These are phyloP conservation scores for Capromys pilorides DNA, from an alignment of 2,797 vertebrate genomes.

Conservation along the genomic window DNA sequence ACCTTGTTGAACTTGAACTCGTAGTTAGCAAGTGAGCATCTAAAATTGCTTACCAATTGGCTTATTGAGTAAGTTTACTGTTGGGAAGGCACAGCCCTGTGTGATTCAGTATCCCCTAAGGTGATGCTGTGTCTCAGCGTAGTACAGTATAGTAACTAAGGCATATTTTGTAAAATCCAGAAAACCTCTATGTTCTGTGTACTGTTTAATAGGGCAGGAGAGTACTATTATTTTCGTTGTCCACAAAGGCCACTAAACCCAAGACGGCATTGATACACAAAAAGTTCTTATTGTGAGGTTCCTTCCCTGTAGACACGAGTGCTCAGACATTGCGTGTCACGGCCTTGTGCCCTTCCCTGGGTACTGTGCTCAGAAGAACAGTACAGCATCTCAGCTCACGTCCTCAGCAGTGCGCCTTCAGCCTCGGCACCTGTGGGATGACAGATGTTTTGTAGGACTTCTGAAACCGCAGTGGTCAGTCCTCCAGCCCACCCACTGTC, in stretches of 20 bases:
- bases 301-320: not conserved
- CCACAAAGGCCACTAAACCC: not conserved
- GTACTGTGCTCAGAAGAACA: conserved; percentile 85
- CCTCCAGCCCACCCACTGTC: not conserved
- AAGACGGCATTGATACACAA: not conserved
- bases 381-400: conserved; percentile 84
- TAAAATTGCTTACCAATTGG: not conserved
- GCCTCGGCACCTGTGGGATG: conserved; percentile 85
- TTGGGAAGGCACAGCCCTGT: not conserved
- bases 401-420: conserved; percentile 78
- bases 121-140: not conserved
- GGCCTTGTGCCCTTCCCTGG: conserved; percentile 78
- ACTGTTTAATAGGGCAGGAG: conserved; percentile 27
- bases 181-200: not conserved
- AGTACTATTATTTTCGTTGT: not conserved
- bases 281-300: not conserved
- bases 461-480: not conserved
- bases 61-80: not conserved
- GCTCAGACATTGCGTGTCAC: not conserved
- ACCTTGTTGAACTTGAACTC: not conserved
- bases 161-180: conserved; percentile 34
- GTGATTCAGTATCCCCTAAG: not conserved
- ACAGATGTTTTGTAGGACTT: conserved; percentile 85
- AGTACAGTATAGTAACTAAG: not conserved
- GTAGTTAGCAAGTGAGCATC: not conserved